Percentiles rank a stretch among this genome's conserved stretches.
phyloP scores from a whole-genome alignment of 2,888 invertebrate species.

The Drosophila flavopinicola region DNA sequence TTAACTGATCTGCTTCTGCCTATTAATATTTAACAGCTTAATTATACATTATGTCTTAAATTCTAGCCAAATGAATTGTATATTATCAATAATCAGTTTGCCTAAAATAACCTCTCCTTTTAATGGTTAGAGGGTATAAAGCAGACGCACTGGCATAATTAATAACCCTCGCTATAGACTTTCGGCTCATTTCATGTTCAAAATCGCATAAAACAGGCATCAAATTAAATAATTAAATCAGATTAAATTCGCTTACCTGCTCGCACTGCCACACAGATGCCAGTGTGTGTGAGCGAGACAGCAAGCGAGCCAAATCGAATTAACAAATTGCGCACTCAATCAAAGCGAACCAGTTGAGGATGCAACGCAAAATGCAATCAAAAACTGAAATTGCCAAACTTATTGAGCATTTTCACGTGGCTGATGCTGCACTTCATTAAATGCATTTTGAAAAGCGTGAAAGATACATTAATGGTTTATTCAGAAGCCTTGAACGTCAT shows the following conservation, averaged over 20 bases:
- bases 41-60: no score
- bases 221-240: slow-evolving; percentile 76
- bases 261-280: slow-evolving; percentile 9
- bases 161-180: slow-evolving; percentile 41
- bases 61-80: no score
- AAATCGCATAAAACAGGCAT: slow-evolving; percentile 49
- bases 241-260: slow-evolving; percentile 54
- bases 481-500: not conserved
- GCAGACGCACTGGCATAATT: slow-evolving; percentile 40
- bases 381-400: slow-evolving; percentile 52
- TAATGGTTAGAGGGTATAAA: not conserved
- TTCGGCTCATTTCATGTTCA: slow-evolving; percentile 37
- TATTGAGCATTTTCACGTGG: slow-evolving; percentile 45
- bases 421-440: slow-evolving; percentile 51
- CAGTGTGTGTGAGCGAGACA: not conserved
- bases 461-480: slow-evolving; percentile 4
- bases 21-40: no score
- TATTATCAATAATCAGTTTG: no score
- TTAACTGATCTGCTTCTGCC: no score
- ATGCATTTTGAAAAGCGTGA: slow-evolving; percentile 36
- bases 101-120: no score
- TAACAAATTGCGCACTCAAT: slow-evolving; percentile 76
- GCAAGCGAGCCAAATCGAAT: slow-evolving; percentile 57
- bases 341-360: slow-evolving; percentile 47
- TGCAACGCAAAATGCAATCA: slow-evolving; percentile 59